Conservation (phyloP, 1,140 invertebrate species). For the Colletes latitarsis region DNA sequence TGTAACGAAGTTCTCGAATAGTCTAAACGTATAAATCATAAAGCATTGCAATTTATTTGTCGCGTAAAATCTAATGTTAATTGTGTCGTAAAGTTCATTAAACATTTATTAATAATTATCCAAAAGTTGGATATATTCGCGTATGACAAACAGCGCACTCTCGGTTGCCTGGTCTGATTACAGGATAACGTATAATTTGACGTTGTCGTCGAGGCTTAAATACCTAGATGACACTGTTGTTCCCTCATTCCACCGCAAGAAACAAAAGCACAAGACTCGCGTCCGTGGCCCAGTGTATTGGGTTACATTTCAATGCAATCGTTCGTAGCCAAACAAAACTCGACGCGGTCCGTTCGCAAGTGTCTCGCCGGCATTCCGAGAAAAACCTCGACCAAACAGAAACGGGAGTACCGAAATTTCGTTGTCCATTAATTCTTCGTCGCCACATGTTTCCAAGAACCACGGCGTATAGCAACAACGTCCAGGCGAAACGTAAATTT, state of each 20-base stretch:
- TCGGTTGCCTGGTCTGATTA: neutral
- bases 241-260: neutral
- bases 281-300: neutral
- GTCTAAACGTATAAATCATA: too few species aligned
- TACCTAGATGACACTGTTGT: constrained; percentile 36
- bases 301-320: neutral
- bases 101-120: too few species aligned
- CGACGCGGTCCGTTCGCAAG: neutral
- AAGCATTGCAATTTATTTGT: neutral
- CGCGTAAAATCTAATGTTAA: neutral
- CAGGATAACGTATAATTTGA: neutral
- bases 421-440: neutral
- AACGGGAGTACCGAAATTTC: neutral
- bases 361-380: neutral
- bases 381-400: neutral
- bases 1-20: too few species aligned
- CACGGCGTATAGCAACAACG: too few species aligned
- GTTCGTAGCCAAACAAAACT: neutral
- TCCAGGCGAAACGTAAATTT: too few species aligned
- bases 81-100: too few species aligned
- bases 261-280: constrained; percentile 33
- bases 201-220: neutral
- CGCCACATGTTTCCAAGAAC: neutral
- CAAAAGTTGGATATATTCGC: neutral
- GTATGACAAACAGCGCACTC: neutral